phyloP scores from a whole-genome alignment of 2,113 vertebrate species.

The Nannobrachium achirus region DNA sequence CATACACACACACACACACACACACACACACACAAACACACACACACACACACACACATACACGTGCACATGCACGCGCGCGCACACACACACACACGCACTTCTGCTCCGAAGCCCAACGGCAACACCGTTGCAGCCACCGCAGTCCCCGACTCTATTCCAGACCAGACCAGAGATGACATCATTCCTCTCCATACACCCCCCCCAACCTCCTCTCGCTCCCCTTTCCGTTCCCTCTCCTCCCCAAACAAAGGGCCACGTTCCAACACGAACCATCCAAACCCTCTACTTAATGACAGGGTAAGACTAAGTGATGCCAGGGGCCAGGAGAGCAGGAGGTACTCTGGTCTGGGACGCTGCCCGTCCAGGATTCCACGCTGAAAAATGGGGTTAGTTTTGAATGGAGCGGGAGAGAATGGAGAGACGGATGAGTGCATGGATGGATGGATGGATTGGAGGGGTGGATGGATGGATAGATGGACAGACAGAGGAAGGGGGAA shows the following conservation, averaged over 20 bases:
- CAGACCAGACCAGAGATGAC: slow-evolving; percentile 74
- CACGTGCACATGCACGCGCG: not conserved
- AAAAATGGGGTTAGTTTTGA: slow-evolving; percentile 77
- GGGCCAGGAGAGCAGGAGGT: slow-evolving; percentile 70
- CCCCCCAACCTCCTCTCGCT: not conserved
- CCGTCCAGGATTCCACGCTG: slow-evolving; percentile 65
- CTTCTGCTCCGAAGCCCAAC: slow-evolving; percentile 53
- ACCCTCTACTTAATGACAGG: slow-evolving; percentile 77
- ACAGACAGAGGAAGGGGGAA: slow-evolving; percentile 7
- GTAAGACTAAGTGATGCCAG: slow-evolving; percentile 75
- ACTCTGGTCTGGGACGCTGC: slow-evolving; percentile 72
- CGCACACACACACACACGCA: not conserved
- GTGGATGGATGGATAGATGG: slow-evolving; percentile 30
- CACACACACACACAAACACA: not conserved
- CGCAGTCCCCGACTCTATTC: slow-evolving; percentile 52
- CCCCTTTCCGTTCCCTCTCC: slow-evolving; percentile 8
- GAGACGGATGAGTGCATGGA: not conserved
- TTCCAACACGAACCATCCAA: slow-evolving; percentile 75
- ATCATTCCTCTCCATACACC: slow-evolving; percentile 59
- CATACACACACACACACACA: slow-evolving; percentile 8
- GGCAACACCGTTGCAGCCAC: slow-evolving; percentile 57
- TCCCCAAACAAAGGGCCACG: slow-evolving; percentile 64
- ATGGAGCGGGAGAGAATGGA: slow-evolving; percentile 50
- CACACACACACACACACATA: slow-evolving; percentile 46
- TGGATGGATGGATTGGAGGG: slow-evolving; percentile 48